Base-by-base conservation (phyloP, 2,888 invertebrate genomes). In the Pyrochroa serraticornis region DNA sequence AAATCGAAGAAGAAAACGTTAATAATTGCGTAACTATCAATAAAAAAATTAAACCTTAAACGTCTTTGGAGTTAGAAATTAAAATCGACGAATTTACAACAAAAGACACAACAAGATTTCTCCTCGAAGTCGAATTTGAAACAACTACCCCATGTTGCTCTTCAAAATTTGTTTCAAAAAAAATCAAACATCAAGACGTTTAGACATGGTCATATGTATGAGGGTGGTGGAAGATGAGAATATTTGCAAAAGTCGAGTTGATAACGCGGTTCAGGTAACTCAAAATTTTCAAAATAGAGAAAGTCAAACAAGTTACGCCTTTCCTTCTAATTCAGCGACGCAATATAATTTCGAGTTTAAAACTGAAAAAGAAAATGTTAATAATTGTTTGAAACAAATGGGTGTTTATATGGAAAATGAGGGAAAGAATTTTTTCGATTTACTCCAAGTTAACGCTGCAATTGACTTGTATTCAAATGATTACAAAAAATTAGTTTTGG, bases 141-240 rank as follows among this genome's bases (percentile, higher is more conserved):
- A 82, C 22, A 82, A 83, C 35, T 90, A 85, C 75, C 87, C 88
- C 0, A 76, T 82, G 32, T 71, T 74, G 38, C 63, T 70, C 3
- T 51, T 82, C 0, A 72, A 78, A 35, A 63, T 76, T 8, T 77
- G 80, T 22, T 86, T 89, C 64, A 69, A 75, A 31, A 77, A 84
- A 12, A n/a, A n/a, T n/a, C n/a, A n/a, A n/a, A n/a, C n/a, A 82
- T 89, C 59, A 80, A 81, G 52, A 81, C 83, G 0, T 80, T 83
- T 9, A 81, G 87, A 46, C 90, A 91, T 75, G 90, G 90, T 7
- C 89, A 84, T 65, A 82, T 87, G 54, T 89, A 90, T 92, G 22
- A 84, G 87, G 31, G 81, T 87, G 6, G 82, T 79, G 35, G 84
- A 84, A 31, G 81, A 82, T 46, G 83, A 83, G 34, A 86, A 83